Evolutionary conservation across 2,113 vertebrate species (phyloP), one percentile per base, ranked within the genome.

Genomic region (Nicator chloris): DNA sequence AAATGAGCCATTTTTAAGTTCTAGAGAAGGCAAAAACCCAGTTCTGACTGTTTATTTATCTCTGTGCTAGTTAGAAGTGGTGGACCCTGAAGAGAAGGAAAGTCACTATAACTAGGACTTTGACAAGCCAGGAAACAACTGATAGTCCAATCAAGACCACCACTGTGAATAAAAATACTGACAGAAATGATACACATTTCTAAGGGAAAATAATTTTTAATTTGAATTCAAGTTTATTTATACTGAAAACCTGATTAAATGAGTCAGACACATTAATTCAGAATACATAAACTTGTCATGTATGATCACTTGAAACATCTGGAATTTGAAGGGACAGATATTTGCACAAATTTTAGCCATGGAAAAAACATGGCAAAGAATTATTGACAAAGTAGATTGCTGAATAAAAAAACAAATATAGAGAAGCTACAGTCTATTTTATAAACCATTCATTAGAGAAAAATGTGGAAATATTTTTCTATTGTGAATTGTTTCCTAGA

Each of bases 51-150:
- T 23, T 82, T 66, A 10, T 68, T 90, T 89, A 82, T 37, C 13
- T 31, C 42, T 35, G 7, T 35, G 2, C 1, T 18, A 14, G 2
- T 42, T 70, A 37, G 39, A 92, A 82, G 2, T 57, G 14, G 15
- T 27, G 5, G 30, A 71, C 3, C 7, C n/a, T 76, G 49, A 86
- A 20, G 22, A 59, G 14, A 57, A 77, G 18, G 27, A 78, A 90
- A 54, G 7, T 37, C 24, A 7, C 12, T 50, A 5, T 60, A 76
- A 35, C 1, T 50, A 33, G 26, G 20, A 57, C 42, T 30, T 5
- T 0, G 0, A 9, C 9, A 90, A 44, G 8, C 2, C 26, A 24
- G 53, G 27, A 77, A 68, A 77, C 15, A 77, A 11, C 15, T 37
- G 2, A 8, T n/a, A 49, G 13, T 6, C 14, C 21, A 59, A 27